Conservation (phyloP, 1,140 invertebrate genomes). For the Callitettix versicolor region DNA sequence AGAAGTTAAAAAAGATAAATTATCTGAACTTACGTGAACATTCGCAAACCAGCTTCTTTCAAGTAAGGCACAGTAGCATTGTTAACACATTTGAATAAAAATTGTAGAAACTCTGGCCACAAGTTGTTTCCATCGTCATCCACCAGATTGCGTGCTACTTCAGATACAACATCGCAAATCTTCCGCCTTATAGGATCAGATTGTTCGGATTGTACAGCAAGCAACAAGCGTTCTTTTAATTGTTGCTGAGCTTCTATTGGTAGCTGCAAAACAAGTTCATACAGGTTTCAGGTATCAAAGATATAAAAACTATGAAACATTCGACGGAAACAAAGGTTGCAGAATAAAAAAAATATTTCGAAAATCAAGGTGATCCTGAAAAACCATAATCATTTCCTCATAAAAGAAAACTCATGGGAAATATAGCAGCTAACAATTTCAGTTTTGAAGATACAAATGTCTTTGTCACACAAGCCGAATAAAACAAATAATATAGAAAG, state of each 20-base stretch:
- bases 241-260: conserved; percentile 68
- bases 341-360: not conserved
- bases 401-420: not conserved
- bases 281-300: not conserved
- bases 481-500: too few relatives aligned
- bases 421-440: too few relatives aligned
- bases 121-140: conserved; percentile 94
- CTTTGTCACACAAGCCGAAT: too few relatives aligned
- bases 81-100: conserved; percentile 83
- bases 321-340: not conserved
- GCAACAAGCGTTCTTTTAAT: conserved; percentile 76
- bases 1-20: too few relatives aligned
- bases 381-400: conserved; percentile 1
- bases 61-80: conserved; percentile 66
- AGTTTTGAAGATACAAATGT: too few relatives aligned
- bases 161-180: conserved; percentile 87
- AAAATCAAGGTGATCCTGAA: conserved; percentile 14
- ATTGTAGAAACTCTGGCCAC: conserved; percentile 95
- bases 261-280: conserved; percentile 42
- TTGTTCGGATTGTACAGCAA: conserved; percentile 72
- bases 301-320: conserved; percentile 14
- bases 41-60: conserved; percentile 87
- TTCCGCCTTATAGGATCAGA: conserved; percentile 71
- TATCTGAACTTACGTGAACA: conserved; percentile 67
- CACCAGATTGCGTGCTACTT: conserved; percentile 88